Conservation (phyloP, 2,888 invertebrate genomes). For the Temnothorax ravouxi region DNA sequence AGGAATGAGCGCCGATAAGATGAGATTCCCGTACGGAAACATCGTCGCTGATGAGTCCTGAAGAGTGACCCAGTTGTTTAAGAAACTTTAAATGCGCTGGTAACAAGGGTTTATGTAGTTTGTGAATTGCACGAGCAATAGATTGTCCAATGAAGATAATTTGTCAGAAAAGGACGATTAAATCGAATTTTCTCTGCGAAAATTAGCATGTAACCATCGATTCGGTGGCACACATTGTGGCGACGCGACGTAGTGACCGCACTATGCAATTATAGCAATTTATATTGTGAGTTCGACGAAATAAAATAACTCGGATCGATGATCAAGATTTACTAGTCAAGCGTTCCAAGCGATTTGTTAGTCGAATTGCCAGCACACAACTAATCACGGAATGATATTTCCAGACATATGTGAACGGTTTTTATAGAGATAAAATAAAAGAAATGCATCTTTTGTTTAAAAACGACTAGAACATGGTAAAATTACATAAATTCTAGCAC, state of each 20-base stretch:
- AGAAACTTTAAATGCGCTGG: conserved; percentile 21
- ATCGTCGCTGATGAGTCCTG: conserved; percentile 43
- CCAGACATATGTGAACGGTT: background rate
- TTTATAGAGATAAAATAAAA: conserved; percentile 18
- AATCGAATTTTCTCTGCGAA: conserved; percentile 4
- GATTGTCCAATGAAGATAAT: background rate
- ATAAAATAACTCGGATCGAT: conserved; percentile 13
- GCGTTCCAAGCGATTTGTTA: conserved; percentile 47
- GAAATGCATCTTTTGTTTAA: conserved; percentile 1
- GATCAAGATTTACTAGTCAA: conserved; percentile 54
- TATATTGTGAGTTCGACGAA: conserved; percentile 21
- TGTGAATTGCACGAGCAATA: conserved; percentile 6
- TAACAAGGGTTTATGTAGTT: background rate
- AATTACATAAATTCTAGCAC: background rate
- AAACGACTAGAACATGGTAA: background rate
- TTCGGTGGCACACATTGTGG: conserved; percentile 49
- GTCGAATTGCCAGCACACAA: conserved; percentile 43
- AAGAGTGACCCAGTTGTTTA: conserved; percentile 56
- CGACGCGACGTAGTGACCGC: conserved; percentile 33
- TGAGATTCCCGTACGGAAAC: conserved; percentile 62
- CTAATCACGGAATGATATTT: conserved; percentile 48
- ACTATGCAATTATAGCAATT: conserved; percentile 28
- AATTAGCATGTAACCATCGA: background rate
- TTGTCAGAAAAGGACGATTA: background rate
- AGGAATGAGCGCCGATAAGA: conserved; percentile 45